Percentiles rank a stretch among this genome's conserved stretches.
Evolutionary conservation across 1,140 invertebrate species (phyloP).

Genomic region (Musca domestica): DNA sequence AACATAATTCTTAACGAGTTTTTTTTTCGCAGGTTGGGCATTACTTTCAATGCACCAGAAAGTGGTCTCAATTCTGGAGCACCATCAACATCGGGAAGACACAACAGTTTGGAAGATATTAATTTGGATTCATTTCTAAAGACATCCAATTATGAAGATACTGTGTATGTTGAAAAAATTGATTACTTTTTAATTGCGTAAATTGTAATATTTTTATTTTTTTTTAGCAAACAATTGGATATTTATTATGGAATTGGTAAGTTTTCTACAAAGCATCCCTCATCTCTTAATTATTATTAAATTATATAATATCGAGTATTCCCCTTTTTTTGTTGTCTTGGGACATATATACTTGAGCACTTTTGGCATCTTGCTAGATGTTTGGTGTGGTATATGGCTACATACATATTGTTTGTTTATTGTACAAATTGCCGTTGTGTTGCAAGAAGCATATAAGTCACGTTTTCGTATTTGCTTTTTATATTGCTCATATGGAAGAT

Average conservation of each 20-base stretch:
- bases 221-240: conserved; percentile 68
- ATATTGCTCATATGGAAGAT: no score
- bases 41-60: conserved; percentile 44
- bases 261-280: conserved; percentile 7
- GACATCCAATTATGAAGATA: conserved; percentile 86
- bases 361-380: no score
- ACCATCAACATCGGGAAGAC: conserved; percentile 42
- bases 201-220: no score
- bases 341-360: not conserved
- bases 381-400: not conserved
- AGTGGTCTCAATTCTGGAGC: conserved; percentile 32
- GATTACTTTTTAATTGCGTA: no score
- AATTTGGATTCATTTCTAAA: conserved; percentile 74
- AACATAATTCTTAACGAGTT: not conserved
- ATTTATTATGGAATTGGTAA: conserved; percentile 90
- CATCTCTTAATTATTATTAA: not conserved
- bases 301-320: not conserved
- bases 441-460: no score
- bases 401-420: no score
- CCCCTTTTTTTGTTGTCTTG: not conserved
- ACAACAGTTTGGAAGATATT: conserved; percentile 68
- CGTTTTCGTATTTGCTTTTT: no score
- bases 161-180: conserved; percentile 56
- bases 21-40: conserved; percentile 35
- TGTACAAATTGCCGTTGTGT: no score